These are phyloP conservation scores for Podarcis muralis DNA, from an alignment of 2,113 vertebrate species.

Conservation along the genomic window DNA sequence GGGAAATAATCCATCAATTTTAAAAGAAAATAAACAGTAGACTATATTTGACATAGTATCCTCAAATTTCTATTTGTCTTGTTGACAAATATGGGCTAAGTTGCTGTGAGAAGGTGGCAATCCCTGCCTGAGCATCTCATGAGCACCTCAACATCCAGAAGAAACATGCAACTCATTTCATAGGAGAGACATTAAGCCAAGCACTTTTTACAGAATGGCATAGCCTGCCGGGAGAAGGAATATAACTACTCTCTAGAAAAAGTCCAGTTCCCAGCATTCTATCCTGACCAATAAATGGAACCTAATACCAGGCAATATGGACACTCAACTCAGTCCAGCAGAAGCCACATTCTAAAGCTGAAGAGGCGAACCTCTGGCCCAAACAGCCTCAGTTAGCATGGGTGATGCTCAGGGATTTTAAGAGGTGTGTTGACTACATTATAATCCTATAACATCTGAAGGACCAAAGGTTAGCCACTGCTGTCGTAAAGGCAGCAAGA, in stretches of 20 bases:
- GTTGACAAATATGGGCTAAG: not conserved
- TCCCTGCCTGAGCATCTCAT: not conserved
- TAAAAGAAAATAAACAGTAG: not conserved
- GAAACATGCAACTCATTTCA: not conserved
- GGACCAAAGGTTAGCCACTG: too few species aligned
- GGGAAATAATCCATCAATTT: not conserved
- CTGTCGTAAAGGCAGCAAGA: too few species aligned
- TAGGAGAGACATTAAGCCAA: not conserved
- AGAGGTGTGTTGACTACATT: too few species aligned
- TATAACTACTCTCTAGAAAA: not conserved
- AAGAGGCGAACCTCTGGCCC: too few species aligned
- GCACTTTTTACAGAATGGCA: not conserved
- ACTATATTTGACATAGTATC: not conserved
- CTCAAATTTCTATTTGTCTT: not conserved
- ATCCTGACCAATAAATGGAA: not conserved
- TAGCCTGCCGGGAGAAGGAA: not conserved
- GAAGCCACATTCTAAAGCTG: too few species aligned
- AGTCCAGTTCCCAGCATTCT: not conserved
- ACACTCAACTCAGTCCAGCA: too few species aligned
- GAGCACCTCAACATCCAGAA: not conserved
- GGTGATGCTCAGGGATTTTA: too few species aligned
- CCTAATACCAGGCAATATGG: too few species aligned
- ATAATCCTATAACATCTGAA: too few species aligned
- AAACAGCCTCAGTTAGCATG: too few species aligned
- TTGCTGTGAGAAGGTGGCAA: not conserved